Evolutionary conservation across 2,113 vertebrate genomes (phyloP), one percentile per base, ranked within the genome.

Genomic region (Anolis sagrei): DNA sequence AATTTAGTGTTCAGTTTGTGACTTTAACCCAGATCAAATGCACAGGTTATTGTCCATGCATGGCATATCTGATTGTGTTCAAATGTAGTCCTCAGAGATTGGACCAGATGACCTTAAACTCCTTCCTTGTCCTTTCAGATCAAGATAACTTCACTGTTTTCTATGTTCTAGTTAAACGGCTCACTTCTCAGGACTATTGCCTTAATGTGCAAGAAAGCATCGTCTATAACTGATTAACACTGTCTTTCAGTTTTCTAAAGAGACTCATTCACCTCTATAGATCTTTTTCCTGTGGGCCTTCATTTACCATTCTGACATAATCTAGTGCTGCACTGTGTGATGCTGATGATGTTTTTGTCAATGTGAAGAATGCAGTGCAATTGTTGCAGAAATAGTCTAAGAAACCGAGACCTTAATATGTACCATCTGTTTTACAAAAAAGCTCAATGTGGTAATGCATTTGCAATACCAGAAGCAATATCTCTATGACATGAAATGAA

Each of bases 321-420:
- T 95, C 95, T 94, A 95, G 95, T 95, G 95, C 94, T 90, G 96
- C 95, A 87, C 97, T 96, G 97, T 95, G 91, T 97, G 96, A 97
- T 93, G 97, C 93, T 97, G 98, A 98, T 97, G 98, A 97, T 98
- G 96, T 97, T 97, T 98, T 98, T 98, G 98, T 98, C 97, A 98
- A 96, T 21, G 93, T 97, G 97, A 94, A 95, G 96, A 94, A 96
- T 96, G 95, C 93, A 86, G 94, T 88, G 95, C 96, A 95, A 97
- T 97, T 97, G 96, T 96, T 95, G 93, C 91, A 96, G 96, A 95
- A 96, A 96, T 96, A 94, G 94, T 96, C 95, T 94, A 92, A 96
- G 95, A 97, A 96, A 96, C 96, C 85, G 95, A 95, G 94, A 95
- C 94, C 95, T 97, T 98, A 98, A 98, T 97, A 96, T 95, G 96